Conservation (phyloP, 2,888 invertebrate species). For the Odontomyia ornata region DNA sequence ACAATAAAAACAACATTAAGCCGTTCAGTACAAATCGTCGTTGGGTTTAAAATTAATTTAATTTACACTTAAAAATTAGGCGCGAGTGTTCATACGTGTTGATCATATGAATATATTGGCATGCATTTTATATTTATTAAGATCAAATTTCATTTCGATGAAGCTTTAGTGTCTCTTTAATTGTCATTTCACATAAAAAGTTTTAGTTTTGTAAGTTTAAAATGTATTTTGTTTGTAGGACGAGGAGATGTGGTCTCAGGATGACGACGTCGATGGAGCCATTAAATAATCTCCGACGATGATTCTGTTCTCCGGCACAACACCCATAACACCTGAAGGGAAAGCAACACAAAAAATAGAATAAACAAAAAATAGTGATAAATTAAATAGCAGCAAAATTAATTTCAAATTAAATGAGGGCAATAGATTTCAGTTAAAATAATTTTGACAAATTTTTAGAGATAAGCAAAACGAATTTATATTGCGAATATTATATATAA, state of each 20-base stretch:
- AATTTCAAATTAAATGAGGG: conserved; percentile 33
- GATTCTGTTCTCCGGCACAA: conserved; percentile 72
- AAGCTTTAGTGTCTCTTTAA: too few species aligned
- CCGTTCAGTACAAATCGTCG: too few species aligned
- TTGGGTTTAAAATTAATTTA: neutral
- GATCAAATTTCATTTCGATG: too few species aligned
- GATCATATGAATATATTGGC: too few species aligned
- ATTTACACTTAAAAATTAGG: neutral
- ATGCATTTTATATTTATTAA: too few species aligned
- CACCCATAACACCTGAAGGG: conserved; percentile 72
- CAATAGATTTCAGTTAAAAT: neutral
- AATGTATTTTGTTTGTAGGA: too few species aligned
- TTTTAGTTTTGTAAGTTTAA: too few species aligned
- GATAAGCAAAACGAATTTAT: too few species aligned
- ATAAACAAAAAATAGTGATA: conserved; percentile 45
- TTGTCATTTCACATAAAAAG: too few species aligned
- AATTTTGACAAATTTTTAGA: too few species aligned
- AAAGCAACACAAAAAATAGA: conserved; percentile 60
- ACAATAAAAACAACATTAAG: neutral
- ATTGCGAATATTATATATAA: too few species aligned
- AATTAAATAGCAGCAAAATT: conserved; percentile 39
- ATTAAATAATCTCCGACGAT: conserved; percentile 72
- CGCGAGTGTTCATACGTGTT: neutral
- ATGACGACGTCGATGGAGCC: conserved; percentile 66
- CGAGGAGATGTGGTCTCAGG: conserved; percentile 50